phyloP scores from a whole-genome alignment of 2,113 vertebrate genomes.

The Collichthys lucidus region DNA sequence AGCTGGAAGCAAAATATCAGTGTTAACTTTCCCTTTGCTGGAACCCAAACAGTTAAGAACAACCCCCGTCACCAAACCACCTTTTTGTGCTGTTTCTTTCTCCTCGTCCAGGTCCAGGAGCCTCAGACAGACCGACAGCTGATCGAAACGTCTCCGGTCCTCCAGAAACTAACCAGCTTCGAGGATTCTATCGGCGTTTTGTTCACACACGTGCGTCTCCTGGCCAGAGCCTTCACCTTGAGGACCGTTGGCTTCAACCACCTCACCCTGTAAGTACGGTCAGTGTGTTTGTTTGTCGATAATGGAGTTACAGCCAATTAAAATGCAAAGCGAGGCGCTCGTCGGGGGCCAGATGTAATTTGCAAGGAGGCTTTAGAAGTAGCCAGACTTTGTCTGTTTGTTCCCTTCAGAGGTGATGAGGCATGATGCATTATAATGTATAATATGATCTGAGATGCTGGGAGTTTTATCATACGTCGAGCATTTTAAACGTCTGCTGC shows the following conservation, averaged over 20 bases:
- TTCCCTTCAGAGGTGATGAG: constrained; percentile 63
- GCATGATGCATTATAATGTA: constrained; percentile 51
- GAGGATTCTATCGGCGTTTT: constrained; percentile 94
- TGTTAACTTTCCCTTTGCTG: too few relatives aligned
- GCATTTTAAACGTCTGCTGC: constrained; percentile 53
- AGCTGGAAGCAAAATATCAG: too few relatives aligned
- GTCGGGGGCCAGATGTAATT: constrained; percentile 49
- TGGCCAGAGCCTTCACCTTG: constrained; percentile 95
- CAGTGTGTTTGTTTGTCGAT: constrained; percentile 16
- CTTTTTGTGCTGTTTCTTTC: background rate
- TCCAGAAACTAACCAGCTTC: constrained; percentile 96
- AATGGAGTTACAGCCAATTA: constrained; percentile 52
- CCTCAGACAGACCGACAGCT: constrained; percentile 95
- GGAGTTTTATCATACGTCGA: constrained; percentile 31
- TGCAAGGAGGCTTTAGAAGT: constrained; percentile 38
- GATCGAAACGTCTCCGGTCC: constrained; percentile 96
- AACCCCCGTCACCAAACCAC: background rate
- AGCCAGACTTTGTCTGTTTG: constrained; percentile 8
- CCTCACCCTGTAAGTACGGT: constrained; percentile 93
- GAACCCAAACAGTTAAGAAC: too few relatives aligned
- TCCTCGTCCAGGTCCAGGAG: constrained; percentile 90
- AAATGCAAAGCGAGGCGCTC: constrained; percentile 56
- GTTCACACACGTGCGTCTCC: constrained; percentile 95
- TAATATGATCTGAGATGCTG: constrained; percentile 57
- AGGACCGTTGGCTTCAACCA: constrained; percentile 99